Base-by-base conservation (phyloP, 2,113 vertebrate species). In the Sitta europaea region DNA sequence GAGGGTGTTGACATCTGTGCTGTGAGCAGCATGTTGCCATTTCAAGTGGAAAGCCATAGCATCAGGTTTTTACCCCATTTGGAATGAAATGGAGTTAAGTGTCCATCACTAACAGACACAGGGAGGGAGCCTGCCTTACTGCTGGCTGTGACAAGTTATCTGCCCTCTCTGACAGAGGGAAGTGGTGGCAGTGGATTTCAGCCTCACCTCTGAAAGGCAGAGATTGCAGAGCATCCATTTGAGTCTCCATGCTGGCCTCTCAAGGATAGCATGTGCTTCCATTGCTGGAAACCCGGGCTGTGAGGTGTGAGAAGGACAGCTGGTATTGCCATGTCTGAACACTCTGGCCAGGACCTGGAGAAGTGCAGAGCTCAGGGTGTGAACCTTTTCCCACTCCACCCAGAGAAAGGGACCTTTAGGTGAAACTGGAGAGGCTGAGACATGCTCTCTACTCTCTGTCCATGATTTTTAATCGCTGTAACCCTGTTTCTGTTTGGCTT, bases 51-150 rank as follows among this genome's bases (percentile, higher is more conserved):
- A 95, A 92, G 17, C 74, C 36, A 13, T n/a, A 76, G 66, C 58
- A 88, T 92, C 72, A 48, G 27, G 16, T 63, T 92, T 50, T 87
- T 80, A 82, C 70, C 76, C 82, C 33, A 11, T 94, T 96, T 85
- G 61, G 68, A 89, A 57, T 58, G 75, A 88, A 90, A 88, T 50
- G 12, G 78, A 92, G 81, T 79, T 94, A 91, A 92, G 31, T 76
- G 63, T 71, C 83, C 1, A 0, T 91, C 82, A 54, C 72, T 71
- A 68, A 72, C 12, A 76, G 72, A 62, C 58, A 35, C 23, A 58
- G 33, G 54, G 81, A 93, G 73, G 70, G 66, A 90, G 48, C 75
- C 84, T 94, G 77, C 42, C 42, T 82, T 67, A 36, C 89, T 90
- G 76, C 84, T 74, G 83, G 28, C 86, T 92, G 42, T 92, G 88